Conservation (phyloP, 2,797 vertebrate species). For the Myotis planiceps region DNA sequence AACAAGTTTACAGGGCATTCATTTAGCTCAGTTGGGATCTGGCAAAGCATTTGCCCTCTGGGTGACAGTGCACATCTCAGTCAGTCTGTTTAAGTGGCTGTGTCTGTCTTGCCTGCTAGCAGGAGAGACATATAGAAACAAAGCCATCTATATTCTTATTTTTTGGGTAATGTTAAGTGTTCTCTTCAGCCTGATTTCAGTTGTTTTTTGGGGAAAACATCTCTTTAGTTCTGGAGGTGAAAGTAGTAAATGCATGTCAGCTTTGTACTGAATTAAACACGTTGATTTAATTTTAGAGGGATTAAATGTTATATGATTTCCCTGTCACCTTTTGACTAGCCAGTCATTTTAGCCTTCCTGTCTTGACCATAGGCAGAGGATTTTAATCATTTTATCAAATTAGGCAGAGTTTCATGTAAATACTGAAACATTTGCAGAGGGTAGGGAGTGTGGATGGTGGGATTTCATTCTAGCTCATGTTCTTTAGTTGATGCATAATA, state of each 20-base stretch:
- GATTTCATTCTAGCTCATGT: slow-evolving; percentile 38
- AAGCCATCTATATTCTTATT: background rate
- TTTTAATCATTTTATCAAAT: slow-evolving; percentile 22
- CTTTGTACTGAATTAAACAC: background rate
- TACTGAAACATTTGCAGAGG: background rate
- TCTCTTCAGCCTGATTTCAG: background rate
- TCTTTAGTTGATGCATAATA: slow-evolving; percentile 17
- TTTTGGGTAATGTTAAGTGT: background rate
- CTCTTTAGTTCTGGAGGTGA: slow-evolving; percentile 21
- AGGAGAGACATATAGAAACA: background rate
- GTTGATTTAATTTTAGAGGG: slow-evolving; percentile 30
- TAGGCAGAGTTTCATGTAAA: background rate
- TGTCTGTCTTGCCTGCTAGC: background rate
- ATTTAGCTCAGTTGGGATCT: background rate
- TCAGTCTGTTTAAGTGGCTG: background rate
- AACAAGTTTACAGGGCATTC: background rate
- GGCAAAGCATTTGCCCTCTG: slow-evolving; percentile 7
- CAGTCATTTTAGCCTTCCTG: background rate
- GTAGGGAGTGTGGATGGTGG: background rate
- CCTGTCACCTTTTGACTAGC: background rate
- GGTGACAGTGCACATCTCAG: background rate
- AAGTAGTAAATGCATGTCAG: background rate
- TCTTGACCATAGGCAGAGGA: background rate
- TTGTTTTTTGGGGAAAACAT: background rate
- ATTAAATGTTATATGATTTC: background rate